Evolutionary conservation across 1,140 invertebrate genomes (phyloP).

Genomic region (Sweltsa coloradensis): DNA sequence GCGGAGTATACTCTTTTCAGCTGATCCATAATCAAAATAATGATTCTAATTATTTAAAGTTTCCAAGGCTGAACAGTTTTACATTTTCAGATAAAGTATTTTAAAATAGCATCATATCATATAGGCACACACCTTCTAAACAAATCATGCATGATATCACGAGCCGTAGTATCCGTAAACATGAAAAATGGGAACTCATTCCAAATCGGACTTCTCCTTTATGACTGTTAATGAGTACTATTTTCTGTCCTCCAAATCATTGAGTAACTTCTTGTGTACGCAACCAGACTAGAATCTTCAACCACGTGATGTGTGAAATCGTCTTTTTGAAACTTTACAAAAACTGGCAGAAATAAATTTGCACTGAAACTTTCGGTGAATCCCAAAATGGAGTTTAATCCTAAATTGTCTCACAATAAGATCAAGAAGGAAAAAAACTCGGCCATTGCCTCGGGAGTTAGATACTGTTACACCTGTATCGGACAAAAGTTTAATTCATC

Average conservation of each 20-base stretch:
- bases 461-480: background rate
- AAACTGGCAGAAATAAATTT: too few species aligned
- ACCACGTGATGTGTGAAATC: too few species aligned
- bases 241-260: background rate
- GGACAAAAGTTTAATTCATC: background rate
- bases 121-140: slow-evolving; percentile 17
- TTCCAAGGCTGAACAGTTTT: slow-evolving; percentile 12
- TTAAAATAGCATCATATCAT: slow-evolving; percentile 17
- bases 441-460: background rate
- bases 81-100: slow-evolving; percentile 10
- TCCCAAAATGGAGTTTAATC: too few species aligned
- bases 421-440: background rate
- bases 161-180: slow-evolving; percentile 15
- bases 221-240: background rate
- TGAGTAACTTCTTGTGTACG: background rate
- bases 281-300: background rate
- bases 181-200: slow-evolving; percentile 11
- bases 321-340: too few species aligned
- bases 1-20: slow-evolving; percentile 14
- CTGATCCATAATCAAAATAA: slow-evolving; percentile 15
- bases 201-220: background rate
- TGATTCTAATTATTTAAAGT: slow-evolving; percentile 15
- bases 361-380: too few species aligned
- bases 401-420: too few species aligned
- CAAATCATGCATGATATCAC: slow-evolving; percentile 18